Evolutionary conservation across 2,797 vertebrate species (phyloP).

Genomic region (Gallinago solitaria): DNA sequence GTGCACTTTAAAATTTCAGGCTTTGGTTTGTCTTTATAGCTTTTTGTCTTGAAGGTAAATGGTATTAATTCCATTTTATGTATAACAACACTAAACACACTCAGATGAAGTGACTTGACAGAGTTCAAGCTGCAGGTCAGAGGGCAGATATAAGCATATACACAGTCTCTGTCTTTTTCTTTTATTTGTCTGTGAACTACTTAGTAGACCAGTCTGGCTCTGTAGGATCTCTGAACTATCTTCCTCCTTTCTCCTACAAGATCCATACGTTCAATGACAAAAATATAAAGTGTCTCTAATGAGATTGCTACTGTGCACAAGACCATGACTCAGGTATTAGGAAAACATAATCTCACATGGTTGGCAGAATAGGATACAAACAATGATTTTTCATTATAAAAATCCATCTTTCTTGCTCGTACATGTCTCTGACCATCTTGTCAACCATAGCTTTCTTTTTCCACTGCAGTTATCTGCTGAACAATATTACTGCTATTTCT

Average conservation of each 20-base stretch:
- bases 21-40: background rate
- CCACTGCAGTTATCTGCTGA: background rate
- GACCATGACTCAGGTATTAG: background rate
- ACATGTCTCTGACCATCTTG: background rate
- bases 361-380: background rate
- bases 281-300: background rate
- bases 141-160: background rate
- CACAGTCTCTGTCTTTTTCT: background rate
- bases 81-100: background rate
- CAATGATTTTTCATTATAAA: background rate
- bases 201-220: background rate
- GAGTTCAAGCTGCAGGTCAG: background rate
- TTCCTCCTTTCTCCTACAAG: background rate
- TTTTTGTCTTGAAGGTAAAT: background rate
- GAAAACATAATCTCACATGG: background rate
- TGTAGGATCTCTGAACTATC: background rate
- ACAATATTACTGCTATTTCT: background rate
- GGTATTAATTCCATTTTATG: background rate
- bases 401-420: background rate
- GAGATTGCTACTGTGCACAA: background rate
- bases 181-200: background rate
- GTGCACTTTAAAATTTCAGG: background rate
- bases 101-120: background rate
- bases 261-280: background rate
- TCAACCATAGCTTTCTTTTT: background rate